Evolutionary conservation across 2,113 vertebrate genomes (phyloP).

Genomic region (Hyaena hyaena): DNA sequence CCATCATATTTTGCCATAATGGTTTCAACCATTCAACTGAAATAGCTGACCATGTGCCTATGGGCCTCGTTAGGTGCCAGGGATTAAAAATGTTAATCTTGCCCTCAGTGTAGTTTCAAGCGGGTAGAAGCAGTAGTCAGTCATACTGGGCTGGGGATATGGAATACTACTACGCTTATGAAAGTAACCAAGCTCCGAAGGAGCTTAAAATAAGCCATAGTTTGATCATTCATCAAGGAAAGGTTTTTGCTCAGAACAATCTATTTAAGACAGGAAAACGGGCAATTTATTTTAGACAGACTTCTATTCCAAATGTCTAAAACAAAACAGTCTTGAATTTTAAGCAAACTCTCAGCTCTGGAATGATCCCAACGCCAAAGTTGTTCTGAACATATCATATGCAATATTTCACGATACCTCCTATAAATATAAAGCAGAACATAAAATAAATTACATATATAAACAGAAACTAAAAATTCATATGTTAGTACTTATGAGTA

Average conservation of each 20-base stretch:
- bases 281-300: conserved; percentile 67
- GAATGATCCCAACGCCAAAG: conserved; percentile 58
- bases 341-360: conserved; percentile 71
- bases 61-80: neutral
- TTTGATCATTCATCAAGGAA: conserved; percentile 50
- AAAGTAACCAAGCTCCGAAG: neutral
- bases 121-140: no score
- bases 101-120: neutral
- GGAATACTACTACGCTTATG: neutral
- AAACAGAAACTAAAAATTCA: conserved; percentile 74
- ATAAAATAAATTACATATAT: conserved; percentile 75
- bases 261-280: conserved; percentile 59
- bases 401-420: conserved; percentile 69
- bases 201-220: neutral
- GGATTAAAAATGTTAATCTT: neutral
- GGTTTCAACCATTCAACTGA: neutral
- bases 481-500: conserved; percentile 74
- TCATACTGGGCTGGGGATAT: neutral
- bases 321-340: conserved; percentile 69
- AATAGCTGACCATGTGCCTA: neutral
- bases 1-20: neutral
- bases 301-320: conserved; percentile 72
- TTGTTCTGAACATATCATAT: conserved; percentile 68
- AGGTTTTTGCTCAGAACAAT: conserved; percentile 31
- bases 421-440: conserved; percentile 75